phyloP scores from a whole-genome alignment of 2,113 vertebrate genomes.

The Tachuris rubrigastra region DNA sequence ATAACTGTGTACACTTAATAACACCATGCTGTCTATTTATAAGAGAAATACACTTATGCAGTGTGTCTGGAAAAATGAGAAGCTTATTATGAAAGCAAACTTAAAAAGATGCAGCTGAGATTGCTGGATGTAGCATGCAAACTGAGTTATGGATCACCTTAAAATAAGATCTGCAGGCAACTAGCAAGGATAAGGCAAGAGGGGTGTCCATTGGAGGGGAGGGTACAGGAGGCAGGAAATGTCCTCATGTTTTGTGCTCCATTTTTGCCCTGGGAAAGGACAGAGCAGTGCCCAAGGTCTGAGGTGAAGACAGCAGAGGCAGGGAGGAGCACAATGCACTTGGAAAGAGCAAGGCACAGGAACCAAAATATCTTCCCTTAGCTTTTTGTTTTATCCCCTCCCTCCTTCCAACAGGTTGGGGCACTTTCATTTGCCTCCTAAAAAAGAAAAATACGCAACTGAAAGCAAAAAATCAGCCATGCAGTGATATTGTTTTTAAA shows the following conservation, averaged over 20 bases:
- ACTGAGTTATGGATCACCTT: background rate
- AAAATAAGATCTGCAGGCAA: background rate
- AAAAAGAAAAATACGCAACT: background rate
- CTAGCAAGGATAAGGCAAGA: background rate
- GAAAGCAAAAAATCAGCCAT: background rate
- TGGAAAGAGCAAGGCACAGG: background rate
- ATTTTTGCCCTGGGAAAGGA: background rate
- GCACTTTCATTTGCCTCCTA: background rate
- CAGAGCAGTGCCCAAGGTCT: background rate
- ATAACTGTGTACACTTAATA: background rate
- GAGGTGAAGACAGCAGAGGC: background rate
- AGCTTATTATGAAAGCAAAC: background rate
- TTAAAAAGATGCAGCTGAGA: background rate
- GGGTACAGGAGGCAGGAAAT: background rate
- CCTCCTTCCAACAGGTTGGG: background rate
- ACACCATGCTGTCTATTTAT: background rate
- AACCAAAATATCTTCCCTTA: background rate
- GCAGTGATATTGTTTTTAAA: background rate
- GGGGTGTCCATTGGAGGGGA: accelerated
- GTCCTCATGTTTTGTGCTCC: background rate
- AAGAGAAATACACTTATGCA: background rate
- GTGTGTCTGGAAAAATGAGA: background rate
- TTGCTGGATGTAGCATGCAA: background rate
- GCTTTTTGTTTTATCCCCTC: background rate
- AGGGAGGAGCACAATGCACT: accelerated